Base-by-base conservation (phyloP, 2,888 invertebrate genomes). In the Limenitis arthemis region DNA sequence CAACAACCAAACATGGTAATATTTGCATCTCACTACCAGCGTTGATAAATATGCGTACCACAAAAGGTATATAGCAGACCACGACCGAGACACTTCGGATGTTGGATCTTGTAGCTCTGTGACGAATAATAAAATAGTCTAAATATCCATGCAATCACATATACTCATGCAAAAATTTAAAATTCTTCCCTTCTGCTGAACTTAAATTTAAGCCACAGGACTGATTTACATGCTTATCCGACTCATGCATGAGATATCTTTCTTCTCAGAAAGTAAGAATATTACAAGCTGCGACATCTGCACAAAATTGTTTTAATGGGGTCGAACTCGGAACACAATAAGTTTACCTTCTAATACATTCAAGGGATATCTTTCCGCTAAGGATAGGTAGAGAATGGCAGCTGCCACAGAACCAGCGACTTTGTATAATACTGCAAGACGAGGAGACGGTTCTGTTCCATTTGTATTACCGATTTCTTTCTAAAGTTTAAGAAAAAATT, bases 1-100 rank as follows among this genome's bases (percentile, higher is more conserved):
- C 67, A 98, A 88, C 53, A 95, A 88, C 98, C 98, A 98, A n/a
- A 97, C 98, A 75, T 97, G 95, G 84, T 98, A 98, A 87, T 98
- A 98, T 86, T 97, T 97, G 79, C 94, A 93, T 61, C 97, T 91
- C 55, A 92, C 92, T 56, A 94, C 88, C 61, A 94, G 89, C 47
- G 96, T 95, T 42, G 93, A 89, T 60, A 96, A 84, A 83, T 93
- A 97, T 75, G 93, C 90, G 69, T 94, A 90, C 80, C 89, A 87
- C 12, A 87, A 65, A 30, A 87, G 69, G 62, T 86, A 86, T 31
- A 83, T 6, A 0, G 73, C 79, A 0, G 87, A 87, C 86, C 86
- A 87, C n/a, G 84, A 75, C 0, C 79, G 75, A 0, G 86, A 81
- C 9, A 84, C 82, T 61, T 87, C 85, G 0, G 85, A 83, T 2